Base-by-base conservation (phyloP, 1,140 invertebrate species). In the Drosophila varians region DNA sequence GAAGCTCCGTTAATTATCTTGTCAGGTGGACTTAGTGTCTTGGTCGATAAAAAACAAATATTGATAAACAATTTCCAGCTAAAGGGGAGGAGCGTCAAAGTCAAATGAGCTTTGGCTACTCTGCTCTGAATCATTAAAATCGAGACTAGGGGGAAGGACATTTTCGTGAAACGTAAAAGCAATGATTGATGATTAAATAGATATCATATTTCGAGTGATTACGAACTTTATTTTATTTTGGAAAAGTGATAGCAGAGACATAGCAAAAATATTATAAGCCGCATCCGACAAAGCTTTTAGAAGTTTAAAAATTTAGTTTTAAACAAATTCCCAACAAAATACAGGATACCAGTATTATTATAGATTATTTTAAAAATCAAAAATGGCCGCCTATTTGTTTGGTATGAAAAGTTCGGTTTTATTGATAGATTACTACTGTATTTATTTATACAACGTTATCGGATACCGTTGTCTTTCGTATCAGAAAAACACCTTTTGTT, bases 1-100 rank as follows among this genome's bases (percentile, higher is more conserved):
- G 56, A 31, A 52, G 77, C 82, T 87, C 69, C 80, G 18, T 65
- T 58, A n/a, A 43, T 31, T 86, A 86, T 87, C 80, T 76, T 86
- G 82, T 76, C 80, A 77, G 72, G 76, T 69, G 76, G 72, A 51
- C 21, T 80, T 60, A 80, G 48, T 69, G 68, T 70, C 38, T 69
- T 58, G 43, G 43, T 46, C 42, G 77, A 87, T 84, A 83, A 86
- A 86, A 49, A 74, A 16, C 23, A 12, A 25, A 19, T 23, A 34
- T 62, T 70, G 80, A 84, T 86, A 84, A 84, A 66, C 31, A 14
- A 47, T 6, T 76, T 76, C 74, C 57, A 77, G 21, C 31, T 25
- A 12, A 42, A 3, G 34, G 49, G 38, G 11, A n/a, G 9, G 9
- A 31, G 16, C 23, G 11, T 11, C 11, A 12, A 43, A 65, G 43